Conservation (phyloP, 2,113 vertebrate genomes). For the Rana temporaria region DNA sequence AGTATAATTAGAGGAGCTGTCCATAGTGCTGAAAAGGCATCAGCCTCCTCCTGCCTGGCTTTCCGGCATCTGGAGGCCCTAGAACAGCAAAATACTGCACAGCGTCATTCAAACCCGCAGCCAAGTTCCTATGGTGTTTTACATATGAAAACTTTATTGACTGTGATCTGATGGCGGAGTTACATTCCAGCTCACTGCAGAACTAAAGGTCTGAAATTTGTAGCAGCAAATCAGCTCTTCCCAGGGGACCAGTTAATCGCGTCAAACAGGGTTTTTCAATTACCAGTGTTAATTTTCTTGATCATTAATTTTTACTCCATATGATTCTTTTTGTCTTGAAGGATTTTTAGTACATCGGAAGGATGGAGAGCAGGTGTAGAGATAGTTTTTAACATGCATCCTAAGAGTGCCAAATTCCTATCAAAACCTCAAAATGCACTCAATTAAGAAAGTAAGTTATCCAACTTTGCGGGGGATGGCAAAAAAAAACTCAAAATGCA, state of each 20-base stretch:
- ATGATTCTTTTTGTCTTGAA: conserved; percentile 36
- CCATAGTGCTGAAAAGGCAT: conserved; percentile 33
- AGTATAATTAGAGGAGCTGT: neutral
- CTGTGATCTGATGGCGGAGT: conserved; percentile 13
- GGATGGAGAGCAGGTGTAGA: conserved; percentile 17
- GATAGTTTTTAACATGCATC: neutral
- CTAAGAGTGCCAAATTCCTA: neutral
- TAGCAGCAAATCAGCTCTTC: conserved; percentile 42
- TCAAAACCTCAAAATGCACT: neutral
- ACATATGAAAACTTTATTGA: conserved; percentile 28
- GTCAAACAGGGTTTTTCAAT: conserved; percentile 48
- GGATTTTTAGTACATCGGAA: neutral
- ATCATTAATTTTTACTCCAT: conserved; percentile 46
- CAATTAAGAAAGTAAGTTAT: no score
- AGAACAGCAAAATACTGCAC: neutral
- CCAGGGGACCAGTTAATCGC: conserved; percentile 39
- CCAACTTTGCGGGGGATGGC: no score
- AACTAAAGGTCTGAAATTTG: conserved; percentile 43
- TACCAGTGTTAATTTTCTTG: conserved; percentile 50
- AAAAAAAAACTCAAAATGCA: neutral
- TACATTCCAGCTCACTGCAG: conserved; percentile 24
- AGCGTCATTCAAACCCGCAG: neutral
- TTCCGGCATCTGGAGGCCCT: neutral
- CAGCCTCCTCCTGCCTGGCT: neutral
- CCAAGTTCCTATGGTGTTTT: conserved; percentile 12